These are phyloP conservation scores for Notarius lentiginosus DNA, from an alignment of 2,113 vertebrate species.

Conservation along the genomic window DNA sequence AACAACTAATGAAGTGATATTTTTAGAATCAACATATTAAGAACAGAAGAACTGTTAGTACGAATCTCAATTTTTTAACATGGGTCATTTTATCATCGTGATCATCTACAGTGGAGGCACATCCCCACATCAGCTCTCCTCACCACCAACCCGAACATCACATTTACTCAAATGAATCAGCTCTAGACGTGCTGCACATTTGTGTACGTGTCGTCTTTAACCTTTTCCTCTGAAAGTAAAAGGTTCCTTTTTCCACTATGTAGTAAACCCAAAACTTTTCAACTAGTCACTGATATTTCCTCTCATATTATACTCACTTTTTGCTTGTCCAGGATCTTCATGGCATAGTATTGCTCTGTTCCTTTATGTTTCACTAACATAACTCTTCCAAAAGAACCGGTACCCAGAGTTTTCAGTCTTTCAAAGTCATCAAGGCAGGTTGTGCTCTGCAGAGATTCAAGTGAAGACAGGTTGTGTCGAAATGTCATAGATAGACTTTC, in stretches of 20 bases:
- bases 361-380: conserved; percentile 98
- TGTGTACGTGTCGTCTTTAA: not conserved
- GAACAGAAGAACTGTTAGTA: not conserved
- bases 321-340: conserved; percentile 99
- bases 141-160: not conserved
- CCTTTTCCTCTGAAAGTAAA: not conserved
- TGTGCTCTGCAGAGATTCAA: conserved; percentile 80
- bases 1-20: not conserved
- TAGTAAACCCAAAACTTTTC: not conserved
- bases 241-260: conserved; percentile 61
- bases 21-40: not conserved
- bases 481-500: not conserved
- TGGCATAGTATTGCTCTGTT: conserved; percentile 96
- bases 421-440: conserved; percentile 96
- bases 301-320: conserved; percentile 77
- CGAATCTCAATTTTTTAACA: not conserved
- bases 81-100: not conserved
- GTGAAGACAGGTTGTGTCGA: not conserved
- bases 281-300: not conserved
- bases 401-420: conserved; percentile 95
- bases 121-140: not conserved
- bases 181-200: not conserved
- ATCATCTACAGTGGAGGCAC: not conserved
- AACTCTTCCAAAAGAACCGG: conserved; percentile 96
- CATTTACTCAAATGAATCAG: not conserved